Base-by-base conservation (phyloP, 2,113 vertebrate species). In the Brachypodius melanocephalos region DNA sequence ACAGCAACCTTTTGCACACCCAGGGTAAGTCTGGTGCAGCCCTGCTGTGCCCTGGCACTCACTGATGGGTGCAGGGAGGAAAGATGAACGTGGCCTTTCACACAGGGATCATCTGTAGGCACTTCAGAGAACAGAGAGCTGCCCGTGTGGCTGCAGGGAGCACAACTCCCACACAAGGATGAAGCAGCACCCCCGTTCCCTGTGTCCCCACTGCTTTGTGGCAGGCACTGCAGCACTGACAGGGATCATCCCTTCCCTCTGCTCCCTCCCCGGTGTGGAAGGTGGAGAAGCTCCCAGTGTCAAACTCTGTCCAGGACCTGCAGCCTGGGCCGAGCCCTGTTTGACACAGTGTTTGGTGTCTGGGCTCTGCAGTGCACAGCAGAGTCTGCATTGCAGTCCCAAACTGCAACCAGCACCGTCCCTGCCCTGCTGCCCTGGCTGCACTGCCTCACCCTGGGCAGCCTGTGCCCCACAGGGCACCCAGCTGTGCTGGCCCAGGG, bases 331-430 rank as follows among this genome's bases (percentile, higher is more conserved):
- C 3, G 3, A 89, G 83, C 52, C 52, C 73, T n/a, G 36, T 34
- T 46, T 48, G 43, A 31, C 89, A 61, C 45, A 52, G 20, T 52
- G 86, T 65, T 85, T 38, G 83, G 68, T 63, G 32, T 77, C 12
- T 15, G 69, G 76, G 76, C 80, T 89, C 95, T 93, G 94, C 93
- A 96, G 80, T 22, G 87, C 89, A 76, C 91, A 71, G 54, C 89
- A 74, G 76, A 69, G 74, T 42, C 96, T 95, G 95, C 95, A 96
- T 69, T 94, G 96, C 93, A 97, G 95, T 92, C 79, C 88, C 67
- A 22, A 88, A 32, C 80, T 84, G 90, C 95, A 84, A 55, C 84
- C 93, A 76, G 59, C 87, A 89, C 81, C 94, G n/a, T 34, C 86
- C 63, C 93, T 78, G 79, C 93, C 48, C 89, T 66, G 63, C 89